phyloP scores from a whole-genome alignment of 1,140 invertebrate species.

The Psilanteris sp. region DNA sequence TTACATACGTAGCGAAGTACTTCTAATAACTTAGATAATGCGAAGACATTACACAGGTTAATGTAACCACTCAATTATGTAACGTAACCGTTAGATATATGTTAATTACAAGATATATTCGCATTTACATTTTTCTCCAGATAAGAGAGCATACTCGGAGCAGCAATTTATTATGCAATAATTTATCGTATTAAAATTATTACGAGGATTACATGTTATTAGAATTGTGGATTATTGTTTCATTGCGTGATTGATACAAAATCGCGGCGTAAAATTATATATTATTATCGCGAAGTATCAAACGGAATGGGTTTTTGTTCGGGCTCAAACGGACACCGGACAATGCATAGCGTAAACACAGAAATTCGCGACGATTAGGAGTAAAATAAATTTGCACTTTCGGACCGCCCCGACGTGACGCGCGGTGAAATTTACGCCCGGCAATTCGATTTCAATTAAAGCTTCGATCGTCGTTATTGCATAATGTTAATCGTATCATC shows the following conservation, averaged over 20 bases:
- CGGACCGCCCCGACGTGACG: background rate
- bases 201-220: conserved; percentile 32
- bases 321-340: too few relatives aligned
- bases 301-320: too few relatives aligned
- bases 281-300: conserved; percentile 7
- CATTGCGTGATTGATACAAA: conserved; percentile 25
- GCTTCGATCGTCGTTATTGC: conserved; percentile 48
- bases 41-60: conserved; percentile 32
- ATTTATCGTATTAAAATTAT: conserved; percentile 33
- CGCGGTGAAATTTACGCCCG: conserved; percentile 32
- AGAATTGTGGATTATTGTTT: conserved; percentile 15
- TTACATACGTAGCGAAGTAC: conserved; percentile 5
- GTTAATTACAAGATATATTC: conserved; percentile 45
- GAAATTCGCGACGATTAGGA: conserved; percentile 22
- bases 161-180: conserved; percentile 35
- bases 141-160: conserved; percentile 30
- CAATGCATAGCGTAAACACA: conserved; percentile 45
- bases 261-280: conserved; percentile 10
- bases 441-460: conserved; percentile 58
- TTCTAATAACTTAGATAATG: conserved; percentile 37
- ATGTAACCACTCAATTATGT: conserved; percentile 56
- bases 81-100: conserved; percentile 34
- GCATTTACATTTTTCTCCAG: conserved; percentile 13
- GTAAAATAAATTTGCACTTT: conserved; percentile 32
- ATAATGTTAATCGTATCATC: conserved; percentile 59